A percentile compares a stretch with the other conserved stretches of the same genome.
Evolutionary conservation across 1,140 invertebrate species (phyloP).

Genomic region (Bactericera cockerelli): DNA sequence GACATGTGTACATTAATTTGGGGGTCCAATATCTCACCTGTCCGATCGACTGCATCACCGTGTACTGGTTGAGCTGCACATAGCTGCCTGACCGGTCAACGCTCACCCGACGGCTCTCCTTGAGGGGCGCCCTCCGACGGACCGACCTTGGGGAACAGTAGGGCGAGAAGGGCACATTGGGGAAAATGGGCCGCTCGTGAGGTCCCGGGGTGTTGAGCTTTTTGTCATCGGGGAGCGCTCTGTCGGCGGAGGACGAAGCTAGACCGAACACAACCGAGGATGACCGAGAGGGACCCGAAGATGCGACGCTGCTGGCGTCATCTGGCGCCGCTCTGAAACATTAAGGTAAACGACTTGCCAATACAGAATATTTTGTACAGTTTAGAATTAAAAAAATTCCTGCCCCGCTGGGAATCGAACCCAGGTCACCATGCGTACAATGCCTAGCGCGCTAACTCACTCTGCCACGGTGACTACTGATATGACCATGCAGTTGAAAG

Average conservation of each 20-base stretch:
- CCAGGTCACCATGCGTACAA: too few species aligned
- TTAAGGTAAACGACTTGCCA: too few species aligned
- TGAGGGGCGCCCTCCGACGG: conserved; percentile 49
- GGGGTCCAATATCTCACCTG: conserved; percentile 59
- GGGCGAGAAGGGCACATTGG: conserved; percentile 57
- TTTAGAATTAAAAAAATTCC: too few species aligned
- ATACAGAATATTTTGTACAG: too few species aligned
- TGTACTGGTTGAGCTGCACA: conserved; percentile 89
- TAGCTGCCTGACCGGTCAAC: conserved; percentile 72
- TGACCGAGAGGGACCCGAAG: background rate
- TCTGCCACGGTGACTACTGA: too few species aligned
- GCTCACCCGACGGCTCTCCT: conserved; percentile 67
- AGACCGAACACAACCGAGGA: background rate
- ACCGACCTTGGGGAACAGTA: conserved; percentile 53
- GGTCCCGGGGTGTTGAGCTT: conserved; percentile 12
- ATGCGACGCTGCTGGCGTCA: background rate
- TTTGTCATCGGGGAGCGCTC: conserved; percentile 13
- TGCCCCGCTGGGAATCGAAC: too few species aligned
- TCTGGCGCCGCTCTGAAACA: background rate
- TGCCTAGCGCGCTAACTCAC: too few species aligned
- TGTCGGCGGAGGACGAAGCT: background rate
- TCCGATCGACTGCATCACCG: conserved; percentile 83
- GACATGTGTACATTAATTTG: too few species aligned
- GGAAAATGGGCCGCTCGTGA: conserved; percentile 43
- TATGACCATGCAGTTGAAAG: too few species aligned